Conservation (phyloP, 1,140 invertebrate genomes). For the Gyrodactylus salaris region DNA sequence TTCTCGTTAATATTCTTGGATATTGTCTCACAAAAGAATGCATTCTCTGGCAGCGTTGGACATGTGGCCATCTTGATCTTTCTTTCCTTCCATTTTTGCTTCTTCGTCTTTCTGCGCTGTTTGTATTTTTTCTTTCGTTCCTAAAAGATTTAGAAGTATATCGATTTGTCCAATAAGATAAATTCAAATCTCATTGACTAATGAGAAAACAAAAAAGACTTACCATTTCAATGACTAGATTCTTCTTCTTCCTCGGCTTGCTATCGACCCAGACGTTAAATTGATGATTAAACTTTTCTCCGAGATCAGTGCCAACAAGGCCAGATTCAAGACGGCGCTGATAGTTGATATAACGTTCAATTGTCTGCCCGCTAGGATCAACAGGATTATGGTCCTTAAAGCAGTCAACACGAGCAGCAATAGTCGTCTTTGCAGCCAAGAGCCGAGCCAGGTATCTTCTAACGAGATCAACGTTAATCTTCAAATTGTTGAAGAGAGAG, state of each 20-base stretch:
- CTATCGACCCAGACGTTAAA: background rate
- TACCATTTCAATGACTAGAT: background rate
- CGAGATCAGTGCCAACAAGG: background rate
- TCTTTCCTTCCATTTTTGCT: background rate
- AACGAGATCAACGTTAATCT: constrained; percentile 31
- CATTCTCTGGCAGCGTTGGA: background rate
- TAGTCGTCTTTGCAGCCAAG: constrained; percentile 82
- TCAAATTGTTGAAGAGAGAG: constrained; percentile 62
- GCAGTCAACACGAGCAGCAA: constrained; percentile 82
- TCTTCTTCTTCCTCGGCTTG: background rate
- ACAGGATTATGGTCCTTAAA: constrained; percentile 35
- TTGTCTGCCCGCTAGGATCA: background rate
- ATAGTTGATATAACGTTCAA: background rate
- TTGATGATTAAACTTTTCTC: background rate
- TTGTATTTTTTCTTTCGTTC: background rate
- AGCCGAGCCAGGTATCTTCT: constrained; percentile 83
- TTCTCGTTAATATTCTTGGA: background rate
- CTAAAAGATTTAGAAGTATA: too few species aligned
- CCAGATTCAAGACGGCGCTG: background rate
- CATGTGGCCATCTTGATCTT: background rate
- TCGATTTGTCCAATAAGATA: too few species aligned
- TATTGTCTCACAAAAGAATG: background rate
- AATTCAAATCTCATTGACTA: too few species aligned
- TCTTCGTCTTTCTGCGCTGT: background rate
- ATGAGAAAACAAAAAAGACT: too few species aligned